Evolutionary conservation across 2,797 vertebrate species (phyloP).

Genomic region (Oreonectes daqikongensis): DNA sequence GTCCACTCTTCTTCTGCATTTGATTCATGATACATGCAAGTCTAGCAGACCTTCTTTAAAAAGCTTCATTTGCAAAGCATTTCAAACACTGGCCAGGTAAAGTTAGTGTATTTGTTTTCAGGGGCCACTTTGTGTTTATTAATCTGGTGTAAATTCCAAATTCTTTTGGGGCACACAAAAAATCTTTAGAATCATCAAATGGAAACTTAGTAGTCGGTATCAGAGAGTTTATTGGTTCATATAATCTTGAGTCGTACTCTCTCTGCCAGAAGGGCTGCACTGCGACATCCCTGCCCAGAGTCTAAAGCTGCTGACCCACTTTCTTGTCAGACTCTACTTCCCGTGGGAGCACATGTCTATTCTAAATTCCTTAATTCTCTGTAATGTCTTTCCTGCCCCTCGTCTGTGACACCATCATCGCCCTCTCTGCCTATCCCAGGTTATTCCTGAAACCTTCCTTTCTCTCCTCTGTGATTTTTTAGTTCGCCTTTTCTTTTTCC

Average conservation of each 20-base stretch:
- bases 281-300: conserved; percentile 58
- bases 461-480: neutral
- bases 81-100: too few relatives aligned
- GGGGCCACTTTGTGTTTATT: too few relatives aligned
- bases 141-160: too few relatives aligned
- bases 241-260: conserved; percentile 61
- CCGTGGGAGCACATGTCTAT: conserved; percentile 13
- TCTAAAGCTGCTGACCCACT: conserved; percentile 65
- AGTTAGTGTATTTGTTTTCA: too few relatives aligned
- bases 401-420: conserved; percentile 11
- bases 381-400: conserved; percentile 1
- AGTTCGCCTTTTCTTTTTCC: neutral
- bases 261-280: conserved; percentile 60
- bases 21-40: too few relatives aligned
- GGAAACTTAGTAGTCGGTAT: too few relatives aligned
- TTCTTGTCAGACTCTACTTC: conserved; percentile 42
- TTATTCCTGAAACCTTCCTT: neutral
- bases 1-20: too few relatives aligned
- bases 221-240: too few relatives aligned
- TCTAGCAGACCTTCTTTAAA: too few relatives aligned
- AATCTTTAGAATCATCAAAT: too few relatives aligned
- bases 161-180: too few relatives aligned
- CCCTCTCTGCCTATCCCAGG: neutral
- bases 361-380: conserved; percentile 17
- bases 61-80: too few relatives aligned